These are phyloP conservation scores for Anodontia alba DNA, from an alignment of 2,888 invertebrate species.

Conservation along the genomic window DNA sequence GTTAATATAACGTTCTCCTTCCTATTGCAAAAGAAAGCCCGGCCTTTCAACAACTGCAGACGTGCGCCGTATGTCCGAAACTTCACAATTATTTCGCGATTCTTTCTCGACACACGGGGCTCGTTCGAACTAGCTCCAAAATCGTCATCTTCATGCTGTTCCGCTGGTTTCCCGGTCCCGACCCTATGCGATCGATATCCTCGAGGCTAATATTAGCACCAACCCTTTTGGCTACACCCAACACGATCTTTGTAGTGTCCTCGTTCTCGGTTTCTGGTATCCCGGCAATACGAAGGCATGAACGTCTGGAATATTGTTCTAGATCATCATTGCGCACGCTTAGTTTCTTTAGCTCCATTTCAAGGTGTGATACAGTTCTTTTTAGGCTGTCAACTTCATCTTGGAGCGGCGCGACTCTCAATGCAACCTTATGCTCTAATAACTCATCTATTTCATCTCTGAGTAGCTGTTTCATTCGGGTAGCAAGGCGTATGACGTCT, in stretches of 20 bases:
- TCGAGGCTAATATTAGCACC: background rate
- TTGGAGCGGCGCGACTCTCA: background rate
- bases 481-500: background rate
- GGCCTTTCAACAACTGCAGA: background rate
- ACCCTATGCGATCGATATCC: background rate
- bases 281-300: background rate
- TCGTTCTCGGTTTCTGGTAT: background rate
- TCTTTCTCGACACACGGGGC: background rate
- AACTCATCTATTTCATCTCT: background rate
- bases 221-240: background rate
- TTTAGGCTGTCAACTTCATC: background rate
- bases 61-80: background rate
- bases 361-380: background rate
- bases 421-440: background rate
- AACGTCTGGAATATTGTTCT: background rate
- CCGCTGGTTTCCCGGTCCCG: background rate
- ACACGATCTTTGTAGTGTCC: background rate
- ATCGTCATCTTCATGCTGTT: background rate
- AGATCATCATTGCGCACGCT: background rate
- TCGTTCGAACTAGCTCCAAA: background rate
- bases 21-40: background rate
- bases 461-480: background rate
- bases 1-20: background rate
- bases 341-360: background rate
- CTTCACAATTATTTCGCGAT: slow-evolving; percentile 1